Evolutionary conservation across 2,797 vertebrate genomes (phyloP).

Genomic region (Thalassophryne amazonica): DNA sequence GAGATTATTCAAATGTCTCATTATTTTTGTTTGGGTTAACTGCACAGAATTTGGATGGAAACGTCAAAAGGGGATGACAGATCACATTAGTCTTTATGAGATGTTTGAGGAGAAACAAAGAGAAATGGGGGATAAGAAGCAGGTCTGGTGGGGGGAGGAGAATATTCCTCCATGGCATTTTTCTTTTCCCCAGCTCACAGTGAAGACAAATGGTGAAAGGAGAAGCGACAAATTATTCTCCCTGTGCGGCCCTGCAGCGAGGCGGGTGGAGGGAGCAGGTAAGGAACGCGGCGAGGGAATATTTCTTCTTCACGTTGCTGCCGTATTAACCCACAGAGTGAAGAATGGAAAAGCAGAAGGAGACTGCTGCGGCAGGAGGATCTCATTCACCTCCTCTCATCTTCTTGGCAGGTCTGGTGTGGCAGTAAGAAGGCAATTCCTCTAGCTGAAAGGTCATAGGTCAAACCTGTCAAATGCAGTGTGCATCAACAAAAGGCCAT

Average conservation of each 20-base stretch:
- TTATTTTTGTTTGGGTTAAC: too few species aligned
- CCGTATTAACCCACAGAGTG: conserved; percentile 21
- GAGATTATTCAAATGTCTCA: too few species aligned
- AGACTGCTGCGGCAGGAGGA: not conserved
- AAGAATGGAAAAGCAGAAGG: conserved; percentile 33
- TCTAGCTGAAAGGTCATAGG: not conserved
- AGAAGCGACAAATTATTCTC: conserved; percentile 31
- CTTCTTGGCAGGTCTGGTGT: not conserved
- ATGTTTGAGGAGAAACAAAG: not conserved
- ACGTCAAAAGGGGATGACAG: not conserved
- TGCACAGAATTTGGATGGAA: not conserved
- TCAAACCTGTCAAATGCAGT: not conserved
- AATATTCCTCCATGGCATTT: conserved; percentile 17
- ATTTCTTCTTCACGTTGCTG: conserved; percentile 13
- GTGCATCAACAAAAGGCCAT: not conserved
- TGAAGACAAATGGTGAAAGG: conserved; percentile 39
- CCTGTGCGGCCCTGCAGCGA: conserved; percentile 14
- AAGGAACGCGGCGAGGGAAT: conserved; percentile 1
- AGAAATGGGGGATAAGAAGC: not conserved
- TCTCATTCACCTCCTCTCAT: conserved; percentile 18
- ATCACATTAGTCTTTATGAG: not conserved
- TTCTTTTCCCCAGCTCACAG: conserved; percentile 35
- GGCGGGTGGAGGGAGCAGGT: conserved; percentile 1
- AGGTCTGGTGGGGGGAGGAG: not conserved
- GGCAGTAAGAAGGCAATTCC: not conserved